Percentiles rank a stretch among this genome's conserved stretches.
Conservation (phyloP, 2,888 invertebrate genomes). For the Andrena chrysosceles region DNA sequence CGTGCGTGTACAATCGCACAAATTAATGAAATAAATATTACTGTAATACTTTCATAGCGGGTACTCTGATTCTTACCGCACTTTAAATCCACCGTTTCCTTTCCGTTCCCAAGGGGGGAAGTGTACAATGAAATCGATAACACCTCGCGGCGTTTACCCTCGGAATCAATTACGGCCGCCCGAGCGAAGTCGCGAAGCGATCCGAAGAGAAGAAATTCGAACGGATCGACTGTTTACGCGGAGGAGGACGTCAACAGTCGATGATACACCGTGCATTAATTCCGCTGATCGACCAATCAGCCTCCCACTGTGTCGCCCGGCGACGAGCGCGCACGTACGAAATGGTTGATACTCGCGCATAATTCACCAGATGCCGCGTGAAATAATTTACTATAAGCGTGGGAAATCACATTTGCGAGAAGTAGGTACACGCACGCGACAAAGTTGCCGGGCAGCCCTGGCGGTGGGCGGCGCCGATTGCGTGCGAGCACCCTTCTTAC, state of each 20-base stretch:
- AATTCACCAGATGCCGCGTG: slow-evolving; percentile 54
- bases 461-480: slow-evolving; percentile 23
- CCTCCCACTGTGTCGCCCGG: neutral
- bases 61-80: too few relatives aligned
- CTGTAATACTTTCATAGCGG: too few relatives aligned
- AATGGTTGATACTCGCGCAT: slow-evolving; percentile 30
- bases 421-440: slow-evolving; percentile 56
- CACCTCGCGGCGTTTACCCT: slow-evolving; percentile 3
- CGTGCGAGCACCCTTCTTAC: slow-evolving; percentile 32
- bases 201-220: neutral
- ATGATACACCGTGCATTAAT: slow-evolving; percentile 32
- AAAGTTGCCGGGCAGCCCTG: slow-evolving; percentile 36
- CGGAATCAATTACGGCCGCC: neutral
- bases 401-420: slow-evolving; percentile 62
- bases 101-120: too few relatives aligned
- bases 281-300: slow-evolving; percentile 36
- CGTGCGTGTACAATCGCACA: neutral
- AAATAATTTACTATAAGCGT: slow-evolving; percentile 64
- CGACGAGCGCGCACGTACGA: slow-evolving; percentile 2
- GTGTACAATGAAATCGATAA: neutral
- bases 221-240: slow-evolving; percentile 22
- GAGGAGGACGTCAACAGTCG: slow-evolving; percentile 31
- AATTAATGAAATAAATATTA: neutral
- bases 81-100: too few relatives aligned
- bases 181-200: neutral